Evolutionary conservation across 2,113 vertebrate genomes (phyloP).

Genomic region (Manacus vitellinus): DNA sequence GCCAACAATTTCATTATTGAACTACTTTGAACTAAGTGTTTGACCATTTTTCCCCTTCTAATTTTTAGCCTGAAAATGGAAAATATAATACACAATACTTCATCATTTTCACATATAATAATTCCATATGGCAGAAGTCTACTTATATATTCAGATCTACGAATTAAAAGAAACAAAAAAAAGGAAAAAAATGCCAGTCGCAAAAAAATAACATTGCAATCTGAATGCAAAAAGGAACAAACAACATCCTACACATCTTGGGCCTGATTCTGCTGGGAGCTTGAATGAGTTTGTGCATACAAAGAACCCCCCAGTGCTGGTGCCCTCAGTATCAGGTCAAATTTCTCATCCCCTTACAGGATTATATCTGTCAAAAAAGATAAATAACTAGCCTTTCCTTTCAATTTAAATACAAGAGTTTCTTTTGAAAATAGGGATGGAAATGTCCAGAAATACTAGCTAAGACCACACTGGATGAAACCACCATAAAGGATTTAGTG

Average conservation of each 20-base stretch:
- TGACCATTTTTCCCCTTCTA: not conserved
- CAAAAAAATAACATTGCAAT: not conserved
- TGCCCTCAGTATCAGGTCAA: not conserved
- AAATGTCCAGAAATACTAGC: not conserved
- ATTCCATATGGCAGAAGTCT: not conserved
- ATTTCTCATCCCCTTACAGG: not conserved
- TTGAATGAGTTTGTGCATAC: not conserved
- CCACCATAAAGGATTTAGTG: not conserved
- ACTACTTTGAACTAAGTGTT: not conserved
- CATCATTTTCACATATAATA: not conserved
- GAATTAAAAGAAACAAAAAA: not conserved
- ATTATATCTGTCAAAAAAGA: conserved; percentile 1
- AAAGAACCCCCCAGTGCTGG: not conserved
- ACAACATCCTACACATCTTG: not conserved
- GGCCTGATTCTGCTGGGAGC: not conserved
- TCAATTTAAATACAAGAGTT: not conserved
- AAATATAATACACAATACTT: not conserved
- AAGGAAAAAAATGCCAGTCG: not conserved
- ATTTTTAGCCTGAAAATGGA: not conserved
- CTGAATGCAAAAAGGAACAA: not conserved
- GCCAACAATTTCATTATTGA: conserved; percentile 26
- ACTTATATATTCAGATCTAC: not conserved
- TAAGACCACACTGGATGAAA: not conserved
- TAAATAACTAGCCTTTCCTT: not conserved
- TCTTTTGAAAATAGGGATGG: not conserved